Conservation (phyloP, 2,113 vertebrate species). For the Macroglossus sobrinus region DNA sequence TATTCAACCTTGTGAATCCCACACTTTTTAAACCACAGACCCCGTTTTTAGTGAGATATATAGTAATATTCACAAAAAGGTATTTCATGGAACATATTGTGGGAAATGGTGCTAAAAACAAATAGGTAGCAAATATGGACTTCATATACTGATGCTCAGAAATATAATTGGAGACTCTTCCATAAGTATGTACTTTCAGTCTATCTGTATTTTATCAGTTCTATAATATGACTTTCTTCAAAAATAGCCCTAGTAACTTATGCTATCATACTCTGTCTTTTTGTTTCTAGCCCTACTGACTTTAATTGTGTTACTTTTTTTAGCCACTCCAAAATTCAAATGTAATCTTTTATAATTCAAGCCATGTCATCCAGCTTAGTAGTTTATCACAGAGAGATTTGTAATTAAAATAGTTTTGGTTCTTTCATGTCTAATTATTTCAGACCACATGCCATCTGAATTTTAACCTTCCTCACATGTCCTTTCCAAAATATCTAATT, state of each 20-base stretch:
- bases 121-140: neutral
- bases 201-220: neutral
- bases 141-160: neutral
- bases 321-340: neutral
- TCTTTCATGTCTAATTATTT: neutral
- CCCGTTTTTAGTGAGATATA: neutral
- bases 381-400: neutral
- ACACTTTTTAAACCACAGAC: neutral
- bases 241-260: neutral
- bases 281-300: neutral
- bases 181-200: neutral
- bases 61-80: neutral
- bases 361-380: neutral
- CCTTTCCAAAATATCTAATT: neutral
- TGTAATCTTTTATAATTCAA: neutral
- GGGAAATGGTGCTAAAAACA: neutral
- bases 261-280: neutral
- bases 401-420: neutral
- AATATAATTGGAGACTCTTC: neutral
- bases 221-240: neutral
- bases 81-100: neutral
- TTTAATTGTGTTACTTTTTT: neutral
- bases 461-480: neutral
- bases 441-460: neutral
- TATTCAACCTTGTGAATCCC: neutral